These are phyloP conservation scores for Meriones psammophilus DNA, from an alignment of 2,797 vertebrate genomes.

Conservation along the genomic window DNA sequence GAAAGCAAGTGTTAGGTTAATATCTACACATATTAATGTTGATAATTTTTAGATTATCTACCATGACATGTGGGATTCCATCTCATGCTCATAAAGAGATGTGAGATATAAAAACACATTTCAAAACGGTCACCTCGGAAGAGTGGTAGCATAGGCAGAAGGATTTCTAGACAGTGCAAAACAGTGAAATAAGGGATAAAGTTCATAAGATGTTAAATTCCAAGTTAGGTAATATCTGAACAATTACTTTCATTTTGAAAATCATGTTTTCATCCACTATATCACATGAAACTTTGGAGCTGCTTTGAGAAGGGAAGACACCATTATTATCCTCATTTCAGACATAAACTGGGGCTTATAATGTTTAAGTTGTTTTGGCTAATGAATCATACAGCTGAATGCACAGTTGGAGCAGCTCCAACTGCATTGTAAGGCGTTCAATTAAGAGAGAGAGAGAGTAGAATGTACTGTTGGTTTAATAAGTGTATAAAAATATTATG, in stretches of 20 bases:
- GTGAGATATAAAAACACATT: neutral
- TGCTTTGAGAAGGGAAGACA: neutral
- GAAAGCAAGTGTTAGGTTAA: neutral
- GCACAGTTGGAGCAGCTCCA: neutral
- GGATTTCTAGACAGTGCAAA: neutral
- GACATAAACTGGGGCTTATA: neutral
- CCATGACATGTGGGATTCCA: neutral
- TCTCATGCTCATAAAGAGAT: neutral
- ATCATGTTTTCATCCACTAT: neutral
- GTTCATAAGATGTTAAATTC: neutral
- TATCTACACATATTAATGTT: neutral
- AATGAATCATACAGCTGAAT: neutral
- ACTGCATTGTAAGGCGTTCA: neutral
- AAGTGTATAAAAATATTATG: neutral
- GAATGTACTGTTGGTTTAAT: slow-evolving; percentile 1
- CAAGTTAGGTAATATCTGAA: slow-evolving; percentile 1
- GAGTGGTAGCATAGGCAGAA: neutral
- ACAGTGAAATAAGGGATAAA: neutral
- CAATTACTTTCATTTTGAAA: slow-evolving; percentile 63
- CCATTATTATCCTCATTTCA: slow-evolving; percentile 29
- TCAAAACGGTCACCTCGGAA: neutral
- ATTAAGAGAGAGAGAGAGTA: neutral
- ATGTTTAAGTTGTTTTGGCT: too few relatives aligned
- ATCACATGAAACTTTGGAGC: neutral
- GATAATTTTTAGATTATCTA: neutral